Evolutionary conservation across 2,797 vertebrate genomes (phyloP), one percentile per base, ranked within the genome.

Genomic region (Gambelia wislizenii): DNA sequence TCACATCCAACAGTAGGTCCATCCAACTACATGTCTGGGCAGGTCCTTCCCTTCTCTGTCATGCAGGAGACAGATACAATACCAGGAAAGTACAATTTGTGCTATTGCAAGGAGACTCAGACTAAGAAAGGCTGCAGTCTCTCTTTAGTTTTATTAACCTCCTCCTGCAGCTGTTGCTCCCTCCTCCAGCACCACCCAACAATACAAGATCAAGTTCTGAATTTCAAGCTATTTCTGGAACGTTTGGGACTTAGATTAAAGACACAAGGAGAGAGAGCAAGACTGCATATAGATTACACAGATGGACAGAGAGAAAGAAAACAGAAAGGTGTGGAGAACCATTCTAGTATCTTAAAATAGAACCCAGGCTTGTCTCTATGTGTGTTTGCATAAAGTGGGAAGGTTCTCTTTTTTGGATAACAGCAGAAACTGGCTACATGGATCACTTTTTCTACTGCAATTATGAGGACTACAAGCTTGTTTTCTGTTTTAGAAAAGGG

Each of bases 31-130:
- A 67, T 18, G 27, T 69, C 78, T 56, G 30, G 56, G 61, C 47
- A 83, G 47, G 12, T 69, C 70, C 47, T 76, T 61, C 69, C 56
- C 44, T 56, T 54, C 36, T 25, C 44, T 77, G 56, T 72, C 54
- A 16, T 33, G 9, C 20, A 54, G 69, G 33, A 72, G 70, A 54
- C 44, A 27, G 84, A 72, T 47, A 72, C 52, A 72, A 30, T 56
- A n/a, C 36, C 49, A 33, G 70, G 70, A 13, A 86, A 81, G 70
- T 82, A 54, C 44, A 82, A 79, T 14, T 85, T 80, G 88, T 85
- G 88, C 88, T 85, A 80, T 72, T 27, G 27, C 30, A 44, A 59
- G 61, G 33, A 36, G 22, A n/a, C 30, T 52, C 30, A 72, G 27
- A 13, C 52, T 25, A 20, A 22, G 30, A 74, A 74, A 72, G 47